Percentiles rank a stretch among this genome's conserved stretches.
phyloP scores from a whole-genome alignment of 2,113 vertebrate genomes.

The Stercorarius parasiticus region DNA sequence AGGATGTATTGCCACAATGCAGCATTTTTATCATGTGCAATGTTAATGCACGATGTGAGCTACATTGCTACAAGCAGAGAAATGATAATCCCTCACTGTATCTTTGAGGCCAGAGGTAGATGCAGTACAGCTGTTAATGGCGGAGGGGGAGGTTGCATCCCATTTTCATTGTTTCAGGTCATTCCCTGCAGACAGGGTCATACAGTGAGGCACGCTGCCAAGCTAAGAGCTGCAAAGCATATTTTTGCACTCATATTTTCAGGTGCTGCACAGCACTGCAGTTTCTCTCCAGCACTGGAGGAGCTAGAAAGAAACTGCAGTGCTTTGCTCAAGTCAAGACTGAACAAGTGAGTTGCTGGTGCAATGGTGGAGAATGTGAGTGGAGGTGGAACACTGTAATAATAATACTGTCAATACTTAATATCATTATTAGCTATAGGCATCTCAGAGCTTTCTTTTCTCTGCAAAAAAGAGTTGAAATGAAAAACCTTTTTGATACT shows the following conservation, averaged over 20 bases:
- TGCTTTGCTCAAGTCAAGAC: neutral
- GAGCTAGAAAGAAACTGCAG: neutral
- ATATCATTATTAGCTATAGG: neutral
- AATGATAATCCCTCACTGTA: neutral
- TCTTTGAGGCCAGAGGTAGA: neutral
- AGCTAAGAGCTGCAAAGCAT: neutral
- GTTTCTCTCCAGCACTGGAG: neutral
- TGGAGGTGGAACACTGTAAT: neutral
- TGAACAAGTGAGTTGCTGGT: neutral
- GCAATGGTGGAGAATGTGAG: neutral
- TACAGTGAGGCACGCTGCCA: neutral
- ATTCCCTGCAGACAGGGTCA: neutral
- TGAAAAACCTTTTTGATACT: neutral
- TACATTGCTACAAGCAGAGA: neutral
- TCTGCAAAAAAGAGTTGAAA: neutral
- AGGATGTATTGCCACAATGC: neutral
- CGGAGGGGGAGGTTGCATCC: neutral
- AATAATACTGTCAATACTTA: neutral
- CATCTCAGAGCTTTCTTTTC: neutral
- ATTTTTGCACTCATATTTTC: neutral
- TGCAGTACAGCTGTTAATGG: neutral
- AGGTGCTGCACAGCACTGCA: conserved; percentile 7
- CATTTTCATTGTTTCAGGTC: neutral
- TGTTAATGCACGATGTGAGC: neutral
- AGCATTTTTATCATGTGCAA: neutral